Evolutionary conservation across 2,888 invertebrate genomes (phyloP).

Genomic region (Chymomyza procnemis): DNA sequence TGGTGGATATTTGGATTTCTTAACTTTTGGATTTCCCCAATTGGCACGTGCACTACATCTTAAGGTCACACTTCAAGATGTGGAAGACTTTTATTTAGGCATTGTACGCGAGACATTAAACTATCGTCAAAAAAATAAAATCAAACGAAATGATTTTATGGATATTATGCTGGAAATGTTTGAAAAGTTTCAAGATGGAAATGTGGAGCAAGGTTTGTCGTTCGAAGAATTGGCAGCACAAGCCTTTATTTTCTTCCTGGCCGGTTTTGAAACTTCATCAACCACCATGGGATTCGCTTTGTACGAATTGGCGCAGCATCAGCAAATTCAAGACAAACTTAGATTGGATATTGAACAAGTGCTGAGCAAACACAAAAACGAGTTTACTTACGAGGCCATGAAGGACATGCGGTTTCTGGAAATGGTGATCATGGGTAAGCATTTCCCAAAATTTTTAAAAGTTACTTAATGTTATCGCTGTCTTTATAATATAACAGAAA

Average conservation of each 20-base stretch:
- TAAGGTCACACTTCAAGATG: constrained; percentile 29
- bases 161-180: constrained; percentile 78
- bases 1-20: constrained; percentile 12
- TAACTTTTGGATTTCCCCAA: constrained; percentile 42
- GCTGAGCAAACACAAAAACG: constrained; percentile 43
- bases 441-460: neutral
- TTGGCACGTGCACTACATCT: constrained; percentile 35
- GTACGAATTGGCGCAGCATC: constrained; percentile 51
- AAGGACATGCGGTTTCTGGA: constrained; percentile 43
- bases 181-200: constrained; percentile 80
- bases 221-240: constrained; percentile 57
- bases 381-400: constrained; percentile 57
- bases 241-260: constrained; percentile 56
- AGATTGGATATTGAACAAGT: constrained; percentile 38
- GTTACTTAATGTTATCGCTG: neutral
- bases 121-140: constrained; percentile 50
- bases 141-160: constrained; percentile 80
- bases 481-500: constrained; percentile 71
- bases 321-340: constrained; percentile 41
- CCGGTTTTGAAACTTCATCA: constrained; percentile 83
- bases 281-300: constrained; percentile 80
- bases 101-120: constrained; percentile 22
- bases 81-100: constrained; percentile 76
- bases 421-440: neutral
- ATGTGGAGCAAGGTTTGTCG: constrained; percentile 27